Evolutionary conservation across 2,113 vertebrate species (phyloP).

Genomic region (Buteo buteo): DNA sequence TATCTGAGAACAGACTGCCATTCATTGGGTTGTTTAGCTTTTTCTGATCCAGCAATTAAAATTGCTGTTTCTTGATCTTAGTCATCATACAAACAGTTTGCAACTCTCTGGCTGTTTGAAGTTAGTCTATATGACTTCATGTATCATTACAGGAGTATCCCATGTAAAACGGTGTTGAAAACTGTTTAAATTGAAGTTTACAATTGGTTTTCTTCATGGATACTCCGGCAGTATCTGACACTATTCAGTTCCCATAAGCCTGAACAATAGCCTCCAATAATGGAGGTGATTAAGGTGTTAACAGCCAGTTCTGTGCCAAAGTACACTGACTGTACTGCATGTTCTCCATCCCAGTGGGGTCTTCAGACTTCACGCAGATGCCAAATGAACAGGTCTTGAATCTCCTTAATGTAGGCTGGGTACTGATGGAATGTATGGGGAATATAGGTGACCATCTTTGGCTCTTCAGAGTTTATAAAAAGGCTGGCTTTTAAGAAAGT

Average conservation of each 20-base stretch:
- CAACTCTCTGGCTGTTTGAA: not conserved
- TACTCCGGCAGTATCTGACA: not conserved
- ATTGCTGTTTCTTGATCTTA: not conserved
- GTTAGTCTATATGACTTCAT: not conserved
- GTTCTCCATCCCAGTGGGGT: fast-evolving
- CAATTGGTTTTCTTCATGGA: not conserved
- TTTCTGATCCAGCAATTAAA: not conserved
- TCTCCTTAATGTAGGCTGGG: not conserved
- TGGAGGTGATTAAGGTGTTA: not conserved
- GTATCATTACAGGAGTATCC: not conserved
- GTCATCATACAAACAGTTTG: not conserved
- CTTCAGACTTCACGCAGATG: not conserved
- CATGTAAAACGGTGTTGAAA: not conserved
- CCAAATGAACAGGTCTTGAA: not conserved
- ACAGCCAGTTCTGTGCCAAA: not conserved
- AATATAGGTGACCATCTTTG: not conserved
- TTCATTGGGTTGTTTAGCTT: not conserved
- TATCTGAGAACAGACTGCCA: not conserved
- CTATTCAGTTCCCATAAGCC: not conserved
- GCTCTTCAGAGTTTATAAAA: not conserved
- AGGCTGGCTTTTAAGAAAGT: not conserved
- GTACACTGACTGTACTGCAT: not conserved
- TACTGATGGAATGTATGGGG: not conserved
- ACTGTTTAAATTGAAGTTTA: not conserved
- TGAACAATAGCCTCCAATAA: not conserved